Base-by-base conservation (phyloP, 2,888 invertebrate genomes). In the Seladonia tumulorum region DNA sequence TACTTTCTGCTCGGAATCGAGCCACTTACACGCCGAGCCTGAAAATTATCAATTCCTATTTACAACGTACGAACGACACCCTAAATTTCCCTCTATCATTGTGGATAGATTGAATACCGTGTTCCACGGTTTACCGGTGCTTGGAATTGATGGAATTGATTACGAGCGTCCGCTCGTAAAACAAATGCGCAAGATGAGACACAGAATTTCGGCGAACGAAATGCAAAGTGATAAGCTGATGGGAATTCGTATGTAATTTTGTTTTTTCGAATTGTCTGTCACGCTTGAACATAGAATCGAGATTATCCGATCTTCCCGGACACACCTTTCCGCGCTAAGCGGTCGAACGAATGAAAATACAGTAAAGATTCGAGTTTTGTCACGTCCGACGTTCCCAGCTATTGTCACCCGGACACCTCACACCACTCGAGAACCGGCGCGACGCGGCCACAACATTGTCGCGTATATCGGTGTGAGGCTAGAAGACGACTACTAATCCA, bases 31-130 rank as follows among this genome's bases (percentile, higher is more conserved):
- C 45, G 70, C 8, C 60, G 12, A 29, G 68, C 29, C 60, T 49
- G 47, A 10, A 16, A 81, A 81, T 60, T 70, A 76, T 76, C 14
- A 70, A 60, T 75, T 80, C 47, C 47, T 74, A 74, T 79, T 73
- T 79, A 39, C 53, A 57, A 47, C 68, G 45, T 47, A 68, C 45
- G 57, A 73, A 66, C 57, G 72, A 35, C 45, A n/a, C 22, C n/a
- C 22, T 29, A 75, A 80, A 81, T 80, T 53, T 29, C 8, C n/a
- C n/a, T 22, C 29, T 29, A 53, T 39, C 70, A 16, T 35, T 10
- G 47, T 53, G 70, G 39, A 25, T 70, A 68, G 39, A 70, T 70
- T 18, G 53, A 53, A 73, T 53, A 53, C 49, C 49, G 53, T 35
- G 66, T 47, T 76, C 29, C 29, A 29, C 66, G 29, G 49, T 53